These are phyloP conservation scores for Entosphenus tridentatus DNA, from an alignment of 2,113 vertebrate genomes.

Conservation along the genomic window DNA sequence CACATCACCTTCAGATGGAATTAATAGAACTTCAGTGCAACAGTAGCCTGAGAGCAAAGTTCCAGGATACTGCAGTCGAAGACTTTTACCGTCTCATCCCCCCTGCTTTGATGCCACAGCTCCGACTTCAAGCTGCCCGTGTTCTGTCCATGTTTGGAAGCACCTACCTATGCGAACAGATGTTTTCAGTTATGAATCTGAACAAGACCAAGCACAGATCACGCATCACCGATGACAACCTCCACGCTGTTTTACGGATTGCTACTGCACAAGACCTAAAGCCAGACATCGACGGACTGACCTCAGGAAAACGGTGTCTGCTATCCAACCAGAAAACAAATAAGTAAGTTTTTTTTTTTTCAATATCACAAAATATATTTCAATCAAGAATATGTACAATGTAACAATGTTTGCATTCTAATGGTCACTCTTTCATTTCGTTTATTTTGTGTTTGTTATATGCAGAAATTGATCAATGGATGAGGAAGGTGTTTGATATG, in stretches of 20 bases:
- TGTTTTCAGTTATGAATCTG: not conserved
- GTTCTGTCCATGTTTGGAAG: conserved; percentile 11
- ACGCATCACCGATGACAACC: no score
- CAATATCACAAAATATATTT: no score
- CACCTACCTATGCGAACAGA: conserved; percentile 4
- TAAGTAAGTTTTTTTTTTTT: not conserved
- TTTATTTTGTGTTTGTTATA: no score
- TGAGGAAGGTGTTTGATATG: no score
- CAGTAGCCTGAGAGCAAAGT: conserved; percentile 13
- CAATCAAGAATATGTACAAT: no score
- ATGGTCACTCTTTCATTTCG: no score
- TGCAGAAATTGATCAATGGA: no score
- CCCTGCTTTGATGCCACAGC: conserved; percentile 13
- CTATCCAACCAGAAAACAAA: not conserved
- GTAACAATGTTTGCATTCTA: no score
- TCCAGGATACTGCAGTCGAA: conserved; percentile 13
- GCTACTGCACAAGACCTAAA: not conserved
- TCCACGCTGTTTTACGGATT: not conserved
- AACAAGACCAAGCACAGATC: conserved; percentile 7
- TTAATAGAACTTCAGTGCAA: conserved; percentile 14
- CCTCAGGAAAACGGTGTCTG: not conserved
- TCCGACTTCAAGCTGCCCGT: conserved; percentile 12
- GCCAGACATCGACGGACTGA: not conserved
- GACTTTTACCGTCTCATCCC: conserved; percentile 12
- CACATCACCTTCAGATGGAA: conserved; percentile 12